phyloP scores from a whole-genome alignment of 2,113 vertebrate species.

The Anser brachyrhynchus region DNA sequence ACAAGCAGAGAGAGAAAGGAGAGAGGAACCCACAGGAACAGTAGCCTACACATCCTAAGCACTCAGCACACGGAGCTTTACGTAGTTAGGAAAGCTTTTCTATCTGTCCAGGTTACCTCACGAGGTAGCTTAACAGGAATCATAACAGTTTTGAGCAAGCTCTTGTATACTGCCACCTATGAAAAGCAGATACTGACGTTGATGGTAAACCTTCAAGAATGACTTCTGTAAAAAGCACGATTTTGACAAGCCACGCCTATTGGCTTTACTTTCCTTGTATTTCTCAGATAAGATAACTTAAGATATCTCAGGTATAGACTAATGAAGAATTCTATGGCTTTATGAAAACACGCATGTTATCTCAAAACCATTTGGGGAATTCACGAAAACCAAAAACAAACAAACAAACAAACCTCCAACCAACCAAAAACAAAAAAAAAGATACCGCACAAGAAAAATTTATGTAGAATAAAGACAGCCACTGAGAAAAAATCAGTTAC shows the following conservation, averaged over 20 bases:
- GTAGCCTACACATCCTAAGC: neutral
- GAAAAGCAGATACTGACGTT: conserved; percentile 36
- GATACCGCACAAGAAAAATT: neutral
- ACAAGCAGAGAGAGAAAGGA: neutral
- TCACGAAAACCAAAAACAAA: neutral
- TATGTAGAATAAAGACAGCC: neutral
- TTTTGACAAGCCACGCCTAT: neutral
- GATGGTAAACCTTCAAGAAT: neutral
- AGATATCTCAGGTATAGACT: neutral
- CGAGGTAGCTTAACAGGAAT: conserved; percentile 33
- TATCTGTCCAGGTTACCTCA: neutral
- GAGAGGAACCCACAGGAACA: neutral
- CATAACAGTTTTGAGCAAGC: conserved; percentile 27
- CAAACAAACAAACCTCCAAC: too few relatives aligned
- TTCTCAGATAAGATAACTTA: neutral
- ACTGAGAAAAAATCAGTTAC: neutral
- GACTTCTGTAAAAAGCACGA: conserved; percentile 15
- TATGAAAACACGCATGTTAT: neutral
- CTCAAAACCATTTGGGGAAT: neutral
- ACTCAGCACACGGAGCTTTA: neutral
- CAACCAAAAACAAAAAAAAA: neutral
- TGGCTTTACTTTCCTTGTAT: neutral
- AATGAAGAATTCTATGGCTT: neutral
- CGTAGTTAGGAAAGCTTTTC: conserved; percentile 10
- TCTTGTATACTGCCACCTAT: conserved; percentile 34